Percentiles rank a stretch among this genome's conserved stretches.
phyloP scores from a whole-genome alignment of 2,113 vertebrate species.

The mouse (Mus musculus) region DNA sequence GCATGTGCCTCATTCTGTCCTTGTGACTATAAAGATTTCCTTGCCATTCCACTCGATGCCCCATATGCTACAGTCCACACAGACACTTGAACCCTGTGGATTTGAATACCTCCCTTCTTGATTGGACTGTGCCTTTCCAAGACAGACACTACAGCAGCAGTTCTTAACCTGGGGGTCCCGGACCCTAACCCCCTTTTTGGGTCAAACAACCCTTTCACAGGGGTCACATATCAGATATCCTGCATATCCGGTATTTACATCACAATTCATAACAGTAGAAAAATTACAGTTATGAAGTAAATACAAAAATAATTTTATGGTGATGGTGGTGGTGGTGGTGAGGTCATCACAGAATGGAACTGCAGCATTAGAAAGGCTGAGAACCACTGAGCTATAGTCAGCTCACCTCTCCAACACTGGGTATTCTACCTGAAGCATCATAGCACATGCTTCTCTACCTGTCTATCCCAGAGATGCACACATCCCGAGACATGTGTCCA shows the following conservation, averaged over 20 bases:
- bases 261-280: neutral
- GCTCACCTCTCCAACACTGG: neutral
- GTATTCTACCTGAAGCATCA: neutral
- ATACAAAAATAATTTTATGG: neutral
- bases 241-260: too few relatives aligned
- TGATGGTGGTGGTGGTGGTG: neutral
- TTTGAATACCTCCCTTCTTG: too few relatives aligned
- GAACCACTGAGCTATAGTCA: neutral
- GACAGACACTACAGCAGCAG: neutral
- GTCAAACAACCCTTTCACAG: neutral
- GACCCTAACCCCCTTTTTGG: neutral
- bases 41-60: neutral
- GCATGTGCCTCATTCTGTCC: fast-evolving
- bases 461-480: neutral
- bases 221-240: neutral
- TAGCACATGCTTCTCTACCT: neutral
- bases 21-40: neutral
- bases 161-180: neutral
- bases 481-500: fast-evolving
- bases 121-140: neutral
- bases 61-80: neutral
- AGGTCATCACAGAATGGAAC: neutral
- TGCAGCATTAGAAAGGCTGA: neutral
- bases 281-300: neutral
- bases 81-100: neutral